Conservation (phyloP, 2,113 vertebrate genomes). For the Elgaria multicarinata region DNA sequence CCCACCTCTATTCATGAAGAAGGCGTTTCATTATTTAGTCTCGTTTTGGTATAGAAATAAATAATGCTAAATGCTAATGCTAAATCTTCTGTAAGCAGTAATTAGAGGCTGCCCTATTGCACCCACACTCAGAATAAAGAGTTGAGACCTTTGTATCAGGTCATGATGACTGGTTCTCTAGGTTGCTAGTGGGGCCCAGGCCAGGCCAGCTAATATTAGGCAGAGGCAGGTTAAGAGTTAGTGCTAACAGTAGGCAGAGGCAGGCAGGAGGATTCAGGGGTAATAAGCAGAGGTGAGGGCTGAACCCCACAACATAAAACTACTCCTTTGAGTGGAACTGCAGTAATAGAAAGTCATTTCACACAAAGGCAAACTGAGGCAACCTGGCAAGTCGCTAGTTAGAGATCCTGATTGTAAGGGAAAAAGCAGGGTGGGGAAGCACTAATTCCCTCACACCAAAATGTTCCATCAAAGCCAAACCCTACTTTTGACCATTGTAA, state of each 20-base stretch:
- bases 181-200: too few relatives aligned
- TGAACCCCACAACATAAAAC: too few relatives aligned
- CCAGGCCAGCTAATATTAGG: too few relatives aligned
- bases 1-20: conserved; percentile 19
- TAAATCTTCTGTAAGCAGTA: conserved; percentile 45
- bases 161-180: too few relatives aligned
- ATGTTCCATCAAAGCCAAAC: neutral
- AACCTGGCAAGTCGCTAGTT: too few relatives aligned
- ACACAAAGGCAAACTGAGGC: too few relatives aligned
- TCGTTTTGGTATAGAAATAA: conserved; percentile 45
- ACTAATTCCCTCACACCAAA: neutral
- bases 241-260: too few relatives aligned
- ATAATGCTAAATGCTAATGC: conserved; percentile 55
- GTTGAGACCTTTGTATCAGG: neutral
- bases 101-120: neutral
- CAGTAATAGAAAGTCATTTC: too few relatives aligned
- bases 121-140: neutral
- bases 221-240: too few relatives aligned
- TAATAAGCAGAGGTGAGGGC: too few relatives aligned
- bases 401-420: neutral
- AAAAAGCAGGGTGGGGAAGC: neutral
- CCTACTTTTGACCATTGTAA: neutral
- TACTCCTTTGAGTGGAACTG: too few relatives aligned
- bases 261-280: too few relatives aligned
- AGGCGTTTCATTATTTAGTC: conserved; percentile 32